These are phyloP conservation scores for Heliconius ethilla DNA, from an alignment of 2,888 invertebrate species.

Conservation along the genomic window DNA sequence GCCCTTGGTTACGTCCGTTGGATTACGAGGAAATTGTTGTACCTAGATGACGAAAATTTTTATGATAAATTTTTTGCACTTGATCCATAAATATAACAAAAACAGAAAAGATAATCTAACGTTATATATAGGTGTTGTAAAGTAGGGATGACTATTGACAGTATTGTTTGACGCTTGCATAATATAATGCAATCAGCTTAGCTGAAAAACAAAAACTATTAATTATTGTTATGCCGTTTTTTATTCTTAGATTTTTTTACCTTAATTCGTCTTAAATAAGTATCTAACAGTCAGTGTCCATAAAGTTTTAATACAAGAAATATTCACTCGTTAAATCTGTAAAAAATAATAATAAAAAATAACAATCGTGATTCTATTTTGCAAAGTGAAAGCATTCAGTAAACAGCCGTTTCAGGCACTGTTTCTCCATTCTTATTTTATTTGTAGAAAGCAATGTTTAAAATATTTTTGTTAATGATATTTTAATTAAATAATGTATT, in stretches of 20 bases:
- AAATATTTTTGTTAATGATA: not conserved
- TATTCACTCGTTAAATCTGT: not conserved
- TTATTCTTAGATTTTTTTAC: no score
- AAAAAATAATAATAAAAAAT: not conserved
- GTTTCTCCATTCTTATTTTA: not conserved
- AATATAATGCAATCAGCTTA: no score
- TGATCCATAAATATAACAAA: not conserved
- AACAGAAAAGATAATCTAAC: not conserved
- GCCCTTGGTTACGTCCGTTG: not conserved
- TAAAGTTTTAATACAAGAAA: not conserved
- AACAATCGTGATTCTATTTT: not conserved
- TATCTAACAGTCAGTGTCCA: no score
- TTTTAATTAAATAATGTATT: not conserved
- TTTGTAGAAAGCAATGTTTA: not conserved
- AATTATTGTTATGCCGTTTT: no score
- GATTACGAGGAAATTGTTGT: not conserved
- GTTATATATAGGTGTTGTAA: not conserved
- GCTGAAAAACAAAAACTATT: no score
- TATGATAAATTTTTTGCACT: not conserved
- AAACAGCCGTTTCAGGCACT: not conserved
- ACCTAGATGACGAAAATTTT: not conserved
- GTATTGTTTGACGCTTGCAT: not conserved
- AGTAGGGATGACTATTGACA: not conserved
- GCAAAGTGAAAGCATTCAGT: not conserved
- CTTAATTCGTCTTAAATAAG: no score